Conservation (phyloP, 2,113 vertebrate species). For the Cheirogaleus medius region DNA sequence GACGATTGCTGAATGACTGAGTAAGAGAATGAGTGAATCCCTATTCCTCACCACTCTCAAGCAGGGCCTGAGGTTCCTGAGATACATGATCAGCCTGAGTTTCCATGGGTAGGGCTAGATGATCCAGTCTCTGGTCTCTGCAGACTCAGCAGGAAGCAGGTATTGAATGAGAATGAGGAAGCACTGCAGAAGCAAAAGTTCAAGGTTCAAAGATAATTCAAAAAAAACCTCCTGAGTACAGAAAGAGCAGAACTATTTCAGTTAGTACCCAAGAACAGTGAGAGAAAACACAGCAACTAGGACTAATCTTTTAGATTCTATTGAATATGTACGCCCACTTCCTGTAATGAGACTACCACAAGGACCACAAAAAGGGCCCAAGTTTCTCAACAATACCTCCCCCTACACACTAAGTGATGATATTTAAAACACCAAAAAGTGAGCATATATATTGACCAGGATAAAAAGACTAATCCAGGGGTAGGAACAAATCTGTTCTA, state of each 20-base stretch:
- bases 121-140: not conserved
- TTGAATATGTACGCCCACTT: not conserved
- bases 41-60: constrained; percentile 67
- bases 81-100: constrained; percentile 61
- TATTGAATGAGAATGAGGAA: constrained; percentile 31
- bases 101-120: constrained; percentile 64
- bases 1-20: not conserved
- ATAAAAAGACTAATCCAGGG: not conserved
- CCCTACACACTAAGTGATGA: not conserved
- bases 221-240: not conserved
- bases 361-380: not conserved
- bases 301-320: not conserved
- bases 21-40: not conserved
- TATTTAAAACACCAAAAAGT: not conserved
- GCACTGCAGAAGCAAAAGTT: constrained; percentile 44
- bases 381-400: not conserved
- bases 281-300: not conserved
- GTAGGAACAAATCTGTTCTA: not conserved
- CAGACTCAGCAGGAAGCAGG: not conserved
- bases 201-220: constrained; percentile 15
- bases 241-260: not conserved
- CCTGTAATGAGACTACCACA: not conserved
- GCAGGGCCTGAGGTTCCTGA: constrained; percentile 72
- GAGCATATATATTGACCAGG: too few species aligned
- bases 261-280: not conserved